A percentile compares a stretch with the other conserved stretches of the same genome.
Conservation (phyloP, 2,113 vertebrate genomes). For the Callipepla squamata region DNA sequence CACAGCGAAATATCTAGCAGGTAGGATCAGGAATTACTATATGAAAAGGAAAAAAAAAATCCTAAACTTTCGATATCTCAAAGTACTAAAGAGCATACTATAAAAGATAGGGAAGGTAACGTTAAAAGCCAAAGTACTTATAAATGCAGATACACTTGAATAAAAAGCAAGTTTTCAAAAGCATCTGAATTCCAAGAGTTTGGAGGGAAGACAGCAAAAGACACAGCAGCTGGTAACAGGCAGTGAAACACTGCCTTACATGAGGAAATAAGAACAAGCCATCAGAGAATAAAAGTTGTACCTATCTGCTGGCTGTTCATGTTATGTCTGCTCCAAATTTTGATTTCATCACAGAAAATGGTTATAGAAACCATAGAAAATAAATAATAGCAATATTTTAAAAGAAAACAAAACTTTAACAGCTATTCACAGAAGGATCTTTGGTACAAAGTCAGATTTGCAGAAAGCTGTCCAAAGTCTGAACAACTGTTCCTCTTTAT, state of each 20-base stretch:
- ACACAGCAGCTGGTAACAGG: background rate
- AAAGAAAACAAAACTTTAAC: background rate
- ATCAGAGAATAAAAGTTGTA: background rate
- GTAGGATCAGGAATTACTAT: background rate
- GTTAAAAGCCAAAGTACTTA: background rate
- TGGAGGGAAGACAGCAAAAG: background rate
- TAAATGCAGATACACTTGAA: background rate
- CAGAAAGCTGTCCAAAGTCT: background rate
- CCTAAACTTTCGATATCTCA: accelerated
- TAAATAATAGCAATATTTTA: background rate
- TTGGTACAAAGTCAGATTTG: background rate
- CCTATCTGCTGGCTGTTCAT: background rate
- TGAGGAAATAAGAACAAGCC: background rate
- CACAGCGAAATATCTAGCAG: background rate
- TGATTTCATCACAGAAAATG: background rate
- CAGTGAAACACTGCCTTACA: background rate
- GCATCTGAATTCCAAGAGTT: background rate
- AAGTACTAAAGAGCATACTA: accelerated
- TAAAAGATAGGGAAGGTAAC: accelerated
- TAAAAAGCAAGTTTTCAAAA: background rate
- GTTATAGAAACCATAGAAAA: background rate
- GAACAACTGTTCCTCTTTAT: background rate
- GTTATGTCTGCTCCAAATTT: background rate
- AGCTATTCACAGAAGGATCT: background rate
- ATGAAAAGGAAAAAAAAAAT: accelerated